Evolutionary conservation across 2,888 invertebrate species (phyloP), one percentile per base, ranked within the genome.

Genomic region (Drosophila percnosoma): DNA sequence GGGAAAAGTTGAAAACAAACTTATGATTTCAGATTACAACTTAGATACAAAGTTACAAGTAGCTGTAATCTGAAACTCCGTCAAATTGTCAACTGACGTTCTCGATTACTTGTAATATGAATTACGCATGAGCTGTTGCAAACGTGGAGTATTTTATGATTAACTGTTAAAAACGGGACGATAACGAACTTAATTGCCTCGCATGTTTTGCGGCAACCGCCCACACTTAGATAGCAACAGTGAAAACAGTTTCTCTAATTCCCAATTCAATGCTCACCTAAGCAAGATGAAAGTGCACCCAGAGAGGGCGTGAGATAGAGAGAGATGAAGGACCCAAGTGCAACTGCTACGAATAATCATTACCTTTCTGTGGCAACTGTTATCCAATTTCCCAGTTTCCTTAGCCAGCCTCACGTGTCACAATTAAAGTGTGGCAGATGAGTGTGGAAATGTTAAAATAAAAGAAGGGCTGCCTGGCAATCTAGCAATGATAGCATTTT

Each of bases 311-410:
- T 36, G 10, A 57, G 2, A 15, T 15, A 49, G 60, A 31, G 49
- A 6, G 11, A 36, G 54, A 45, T 8, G 38, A 13, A 38, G 38
- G 55, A 27, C 6, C 42, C 15, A 69, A 67, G 67, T 74, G 74
- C 74, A 75, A 74, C 69, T 68, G 80, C 59, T 73, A 73, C 87
- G 87, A 85, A 89, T 89, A 87, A 87, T 87, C 83, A 80, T 77
- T 72, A 72, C 85, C 87, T 87, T 87, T 81, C 76, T 73, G 68
- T 74, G 73, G 83, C 77, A 85, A 80, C 83, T 71, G 68, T 84
- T 79, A 68, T 49, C 55, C 69, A 76, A 82, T 84, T 80, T 68
- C 55, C 67, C 63, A 63, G 27, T 68, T 77, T 74, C 55, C 72
- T 66, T 67, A 59, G 60, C 62, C 64, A 57, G 55, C 73, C 36